Evolutionary conservation across 2,888 invertebrate species (phyloP).

Genomic region (Phytoseiulus persimilis): DNA sequence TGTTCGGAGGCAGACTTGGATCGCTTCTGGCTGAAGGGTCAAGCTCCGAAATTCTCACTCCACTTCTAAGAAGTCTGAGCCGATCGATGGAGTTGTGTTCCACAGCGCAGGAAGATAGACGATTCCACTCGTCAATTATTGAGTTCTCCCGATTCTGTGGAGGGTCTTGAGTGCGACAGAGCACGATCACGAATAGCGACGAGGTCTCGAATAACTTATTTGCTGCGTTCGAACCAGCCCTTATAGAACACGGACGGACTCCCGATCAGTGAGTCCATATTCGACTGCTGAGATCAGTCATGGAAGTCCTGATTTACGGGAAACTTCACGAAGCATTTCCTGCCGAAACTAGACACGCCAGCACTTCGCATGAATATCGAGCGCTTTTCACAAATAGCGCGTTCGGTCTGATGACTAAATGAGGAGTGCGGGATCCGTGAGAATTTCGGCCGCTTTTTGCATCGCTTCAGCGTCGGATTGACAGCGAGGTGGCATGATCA

Average conservation of each 20-base stretch:
- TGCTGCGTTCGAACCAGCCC: too few species aligned
- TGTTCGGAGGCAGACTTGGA: neutral
- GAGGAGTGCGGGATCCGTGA: neutral
- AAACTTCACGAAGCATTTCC: neutral
- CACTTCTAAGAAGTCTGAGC: neutral
- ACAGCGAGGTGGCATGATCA: constrained; percentile 5
- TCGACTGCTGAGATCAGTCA: too few species aligned
- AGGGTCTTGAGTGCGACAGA: too few species aligned
- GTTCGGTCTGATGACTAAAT: neutral
- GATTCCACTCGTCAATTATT: too few species aligned
- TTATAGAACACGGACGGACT: too few species aligned
- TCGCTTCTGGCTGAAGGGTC: neutral
- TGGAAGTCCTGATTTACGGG: neutral
- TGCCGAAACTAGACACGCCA: neutral
- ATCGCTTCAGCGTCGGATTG: neutral
- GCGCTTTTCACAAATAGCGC: neutral
- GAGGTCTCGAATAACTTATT: too few species aligned
- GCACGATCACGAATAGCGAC: too few species aligned
- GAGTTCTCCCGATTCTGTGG: too few species aligned
- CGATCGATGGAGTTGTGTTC: too few species aligned
- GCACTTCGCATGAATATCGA: neutral
- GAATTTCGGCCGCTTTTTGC: neutral
- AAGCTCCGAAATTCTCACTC: neutral
- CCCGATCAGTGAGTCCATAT: too few species aligned
- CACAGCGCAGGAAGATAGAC: too few species aligned